Evolutionary conservation across 2,797 vertebrate genomes (phyloP).

Genomic region (Artibeus lituratus): DNA sequence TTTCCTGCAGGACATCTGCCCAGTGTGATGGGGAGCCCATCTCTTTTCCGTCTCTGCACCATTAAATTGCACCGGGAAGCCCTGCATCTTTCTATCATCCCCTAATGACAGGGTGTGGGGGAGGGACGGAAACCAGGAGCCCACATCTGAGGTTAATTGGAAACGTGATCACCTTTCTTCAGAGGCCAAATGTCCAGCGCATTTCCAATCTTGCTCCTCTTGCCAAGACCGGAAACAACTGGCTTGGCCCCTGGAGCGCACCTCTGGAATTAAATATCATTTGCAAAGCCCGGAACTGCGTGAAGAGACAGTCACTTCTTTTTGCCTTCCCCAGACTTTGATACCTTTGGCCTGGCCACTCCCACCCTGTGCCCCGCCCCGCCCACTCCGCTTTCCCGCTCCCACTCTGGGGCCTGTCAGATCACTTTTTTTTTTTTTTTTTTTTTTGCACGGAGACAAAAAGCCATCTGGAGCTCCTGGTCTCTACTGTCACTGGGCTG

Average conservation of each 20-base stretch:
- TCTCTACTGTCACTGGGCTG: slow-evolving; percentile 48
- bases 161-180: slow-evolving; percentile 78
- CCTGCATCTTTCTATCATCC: slow-evolving; percentile 76
- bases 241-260: slow-evolving; percentile 55
- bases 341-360: slow-evolving; percentile 66
- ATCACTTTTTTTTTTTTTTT: slow-evolving; percentile 82
- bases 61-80: slow-evolving; percentile 79
- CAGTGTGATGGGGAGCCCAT: slow-evolving; percentile 68
- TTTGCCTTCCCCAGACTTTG: slow-evolving; percentile 60
- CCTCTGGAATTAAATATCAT: slow-evolving; percentile 65
- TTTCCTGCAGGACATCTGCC: slow-evolving; percentile 65
- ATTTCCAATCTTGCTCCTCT: slow-evolving; percentile 70
- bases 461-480: slow-evolving; percentile 82
- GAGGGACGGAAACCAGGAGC: not conserved
- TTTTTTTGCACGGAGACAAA: slow-evolving; percentile 74
- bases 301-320: slow-evolving; percentile 44
- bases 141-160: slow-evolving; percentile 75
- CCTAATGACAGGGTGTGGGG: slow-evolving; percentile 66
- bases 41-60: slow-evolving; percentile 76
- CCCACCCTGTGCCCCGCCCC: not conserved
- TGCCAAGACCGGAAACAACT: slow-evolving; percentile 46
- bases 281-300: slow-evolving; percentile 48
- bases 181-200: slow-evolving; percentile 52
- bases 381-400: slow-evolving; percentile 57
- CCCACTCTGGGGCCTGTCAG: slow-evolving; percentile 78